Percentiles rank a stretch among this genome's conserved stretches.
phyloP scores from a whole-genome alignment of 2,797 vertebrate species.

The Synanceia verrucosa region DNA sequence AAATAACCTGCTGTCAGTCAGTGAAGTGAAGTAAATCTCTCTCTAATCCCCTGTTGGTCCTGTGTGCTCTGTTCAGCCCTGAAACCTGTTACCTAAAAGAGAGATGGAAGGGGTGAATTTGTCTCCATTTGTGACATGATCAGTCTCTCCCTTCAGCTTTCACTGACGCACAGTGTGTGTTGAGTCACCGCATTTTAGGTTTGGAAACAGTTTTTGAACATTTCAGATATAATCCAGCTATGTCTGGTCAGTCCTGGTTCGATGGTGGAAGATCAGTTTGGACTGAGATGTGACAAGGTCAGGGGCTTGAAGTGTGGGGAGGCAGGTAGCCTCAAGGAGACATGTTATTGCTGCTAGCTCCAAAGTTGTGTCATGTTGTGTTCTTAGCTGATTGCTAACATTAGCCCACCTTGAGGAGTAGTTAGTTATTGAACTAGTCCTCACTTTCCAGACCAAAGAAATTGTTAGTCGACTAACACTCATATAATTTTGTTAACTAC shows the following conservation, averaged over 20 bases:
- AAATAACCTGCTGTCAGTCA: background rate
- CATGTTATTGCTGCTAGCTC: background rate
- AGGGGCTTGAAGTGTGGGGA: background rate
- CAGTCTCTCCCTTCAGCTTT: background rate
- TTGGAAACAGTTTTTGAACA: background rate
- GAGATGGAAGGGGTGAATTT: background rate
- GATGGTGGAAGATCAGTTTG: background rate
- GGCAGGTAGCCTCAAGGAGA: background rate
- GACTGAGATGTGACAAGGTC: background rate
- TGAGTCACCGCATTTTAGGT: background rate
- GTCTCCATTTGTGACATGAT: background rate
- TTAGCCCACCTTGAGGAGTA: no score
- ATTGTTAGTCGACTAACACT: no score
- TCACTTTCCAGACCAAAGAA: no score
- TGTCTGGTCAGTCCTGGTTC: background rate
- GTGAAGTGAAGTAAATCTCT: constrained; percentile 20
- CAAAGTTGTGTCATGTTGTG: background rate
- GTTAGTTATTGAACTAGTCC: no score
- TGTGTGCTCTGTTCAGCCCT: constrained; percentile 9
- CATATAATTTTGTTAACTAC: no score
- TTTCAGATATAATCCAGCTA: background rate
- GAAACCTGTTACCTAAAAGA: constrained; percentile 8
- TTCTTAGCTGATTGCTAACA: background rate
- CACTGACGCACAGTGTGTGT: background rate
- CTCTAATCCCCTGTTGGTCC: constrained; percentile 41